A percentile compares a stretch with the other conserved stretches of the same genome.
phyloP scores from a whole-genome alignment of 2,888 invertebrate genomes.

The Polietes domitor region DNA sequence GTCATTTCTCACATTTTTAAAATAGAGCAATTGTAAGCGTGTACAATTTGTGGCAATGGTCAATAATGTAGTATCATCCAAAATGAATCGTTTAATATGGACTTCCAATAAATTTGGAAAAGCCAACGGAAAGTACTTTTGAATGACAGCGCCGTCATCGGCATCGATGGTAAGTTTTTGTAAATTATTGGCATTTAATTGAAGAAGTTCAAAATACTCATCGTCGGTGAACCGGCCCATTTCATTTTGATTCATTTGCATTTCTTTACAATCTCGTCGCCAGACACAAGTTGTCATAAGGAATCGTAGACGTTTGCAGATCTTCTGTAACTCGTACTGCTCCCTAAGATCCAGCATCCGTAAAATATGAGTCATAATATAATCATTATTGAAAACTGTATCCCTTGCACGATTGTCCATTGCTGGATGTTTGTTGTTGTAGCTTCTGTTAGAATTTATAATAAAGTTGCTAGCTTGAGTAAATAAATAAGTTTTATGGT shows the following conservation, averaged over 20 bases:
- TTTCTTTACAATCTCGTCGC: neutral
- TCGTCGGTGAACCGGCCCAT: neutral
- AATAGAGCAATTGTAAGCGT: neutral
- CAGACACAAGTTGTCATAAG: neutral
- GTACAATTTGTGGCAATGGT: neutral
- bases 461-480: too few species aligned
- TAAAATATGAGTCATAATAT: neutral
- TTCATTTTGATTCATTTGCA: neutral
- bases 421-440: too few species aligned
- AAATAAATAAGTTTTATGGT: too few species aligned
- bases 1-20: neutral
- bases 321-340: neutral
- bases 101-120: neutral
- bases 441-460: too few species aligned
- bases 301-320: neutral
- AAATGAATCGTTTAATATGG: neutral
- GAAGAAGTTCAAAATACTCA: neutral
- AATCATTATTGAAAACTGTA: neutral
- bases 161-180: neutral
- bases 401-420: too few species aligned
- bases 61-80: neutral
- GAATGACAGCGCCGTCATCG: neutral
- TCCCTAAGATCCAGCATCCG: neutral
- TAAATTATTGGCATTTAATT: neutral
- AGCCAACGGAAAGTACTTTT: neutral